These are phyloP conservation scores for Nomada ruficornis DNA, from an alignment of 2,888 invertebrate genomes.

Conservation along the genomic window DNA sequence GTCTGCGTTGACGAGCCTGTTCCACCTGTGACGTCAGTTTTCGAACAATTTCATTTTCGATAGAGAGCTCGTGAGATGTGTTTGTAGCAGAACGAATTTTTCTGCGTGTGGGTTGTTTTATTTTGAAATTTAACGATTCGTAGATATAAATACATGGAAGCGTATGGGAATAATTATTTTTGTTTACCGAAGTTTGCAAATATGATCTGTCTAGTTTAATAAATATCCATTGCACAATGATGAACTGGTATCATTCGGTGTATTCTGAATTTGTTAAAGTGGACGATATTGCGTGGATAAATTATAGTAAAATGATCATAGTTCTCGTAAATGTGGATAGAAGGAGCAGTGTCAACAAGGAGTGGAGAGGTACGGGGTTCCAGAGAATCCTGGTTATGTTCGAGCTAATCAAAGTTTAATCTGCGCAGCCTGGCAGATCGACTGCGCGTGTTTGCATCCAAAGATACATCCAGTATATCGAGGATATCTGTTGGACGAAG, in stretches of 20 bases:
- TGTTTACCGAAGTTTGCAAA: too few species aligned
- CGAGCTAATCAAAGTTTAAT: conserved; percentile 60
- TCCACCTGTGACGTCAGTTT: not conserved
- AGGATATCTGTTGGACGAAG: conserved; percentile 28
- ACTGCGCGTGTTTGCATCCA: conserved; percentile 50
- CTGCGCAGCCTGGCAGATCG: conserved; percentile 48
- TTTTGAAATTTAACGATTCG: too few species aligned
- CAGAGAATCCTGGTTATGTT: conserved; percentile 32
- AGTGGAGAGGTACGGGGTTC: conserved; percentile 1
- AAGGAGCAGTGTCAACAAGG: conserved; percentile 35
- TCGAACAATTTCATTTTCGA: not conserved
- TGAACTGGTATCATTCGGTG: too few species aligned
- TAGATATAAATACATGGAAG: too few species aligned
- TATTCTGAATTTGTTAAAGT: too few species aligned
- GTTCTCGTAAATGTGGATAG: not conserved
- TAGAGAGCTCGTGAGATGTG: too few species aligned
- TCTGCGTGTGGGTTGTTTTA: too few species aligned
- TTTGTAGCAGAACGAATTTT: too few species aligned
- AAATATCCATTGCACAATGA: too few species aligned
- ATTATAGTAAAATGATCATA: not conserved
- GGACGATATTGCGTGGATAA: too few species aligned
- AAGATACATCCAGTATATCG: conserved; percentile 42
- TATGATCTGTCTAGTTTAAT: too few species aligned
- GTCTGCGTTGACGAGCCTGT: not conserved
- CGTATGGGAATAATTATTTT: too few species aligned